These are phyloP conservation scores for Brotula barbata DNA, from an alignment of 2,797 vertebrate species.

Conservation along the genomic window DNA sequence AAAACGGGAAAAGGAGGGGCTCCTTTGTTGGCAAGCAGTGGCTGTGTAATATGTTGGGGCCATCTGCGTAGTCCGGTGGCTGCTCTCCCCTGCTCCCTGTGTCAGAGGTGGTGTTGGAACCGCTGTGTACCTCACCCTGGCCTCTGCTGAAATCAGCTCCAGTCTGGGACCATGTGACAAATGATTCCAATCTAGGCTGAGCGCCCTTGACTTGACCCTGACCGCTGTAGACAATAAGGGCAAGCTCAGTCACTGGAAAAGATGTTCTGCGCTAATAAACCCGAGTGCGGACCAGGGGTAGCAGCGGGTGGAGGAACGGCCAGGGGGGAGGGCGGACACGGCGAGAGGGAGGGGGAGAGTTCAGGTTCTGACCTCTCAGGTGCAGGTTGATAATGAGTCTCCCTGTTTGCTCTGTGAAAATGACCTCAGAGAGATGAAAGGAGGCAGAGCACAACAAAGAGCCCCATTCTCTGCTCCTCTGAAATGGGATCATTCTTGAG, in stretches of 20 bases:
- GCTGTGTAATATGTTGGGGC: conserved; percentile 80
- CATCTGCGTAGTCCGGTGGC: conserved; percentile 86
- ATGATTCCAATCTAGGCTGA: conserved; percentile 99
- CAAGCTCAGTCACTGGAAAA: conserved; percentile 98
- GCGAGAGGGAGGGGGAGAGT: conserved; percentile 72
- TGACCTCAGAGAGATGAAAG: conserved; percentile 87
- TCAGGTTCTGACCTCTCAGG: conserved; percentile 97
- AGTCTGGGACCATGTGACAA: conserved; percentile 96
- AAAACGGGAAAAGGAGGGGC: conserved; percentile 52
- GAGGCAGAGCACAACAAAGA: conserved; percentile 88
- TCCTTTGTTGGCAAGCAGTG: conserved; percentile 83
- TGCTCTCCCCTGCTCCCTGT: conserved; percentile 81
- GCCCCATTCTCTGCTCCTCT: conserved; percentile 89
- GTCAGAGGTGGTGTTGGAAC: conserved; percentile 91
- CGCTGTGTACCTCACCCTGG: conserved; percentile 75
- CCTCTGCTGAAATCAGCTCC: conserved; percentile 97
- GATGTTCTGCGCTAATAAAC: conserved; percentile 99
- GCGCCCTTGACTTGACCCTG: conserved; percentile 99
- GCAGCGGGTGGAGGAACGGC: conserved; percentile 62
- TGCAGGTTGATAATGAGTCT: conserved; percentile 98
- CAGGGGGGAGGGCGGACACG: conserved; percentile 32
- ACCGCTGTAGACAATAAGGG: conserved; percentile 95
- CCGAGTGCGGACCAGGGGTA: conserved; percentile 84
- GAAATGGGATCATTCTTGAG: conserved; percentile 79
- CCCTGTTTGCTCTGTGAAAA: conserved; percentile 87